Base-by-base conservation (phyloP, 1,140 invertebrate species). In the Phymastichus coffea region DNA sequence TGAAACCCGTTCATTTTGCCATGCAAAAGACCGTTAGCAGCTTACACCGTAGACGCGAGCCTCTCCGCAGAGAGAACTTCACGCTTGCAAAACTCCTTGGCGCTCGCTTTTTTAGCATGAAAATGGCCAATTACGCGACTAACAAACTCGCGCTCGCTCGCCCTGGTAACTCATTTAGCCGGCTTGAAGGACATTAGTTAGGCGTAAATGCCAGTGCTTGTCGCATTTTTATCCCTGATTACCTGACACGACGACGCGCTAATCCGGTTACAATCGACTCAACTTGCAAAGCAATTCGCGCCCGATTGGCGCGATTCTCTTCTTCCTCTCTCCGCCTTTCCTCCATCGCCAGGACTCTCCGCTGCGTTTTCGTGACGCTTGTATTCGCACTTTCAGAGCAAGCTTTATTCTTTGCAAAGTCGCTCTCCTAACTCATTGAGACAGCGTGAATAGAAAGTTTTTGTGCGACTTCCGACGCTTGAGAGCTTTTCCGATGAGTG, bases 151-250 rank as follows among this genome's bases (percentile, higher is more conserved):
- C 44, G 58, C 57, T 30, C 19, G 64, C n/a, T 33, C 60, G 55
- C 53, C 43, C 48, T 44, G 51, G 61, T 74, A 76, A 76, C 72
- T 70, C 61, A 54, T 63, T 76, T 73, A 73, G 67, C 57, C 57
- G 63, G 38, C 6, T 58, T 73, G 74, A 76, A 75, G 72, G 51
- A 75, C 72, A 76, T 75, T 74, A 74, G 70, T 75, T 74, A 76
- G 66, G 59, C 65, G 70, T 69, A 75, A 75, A 75, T 75, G 63
- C 66, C 68, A 64, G 59, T 63, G 65, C 70, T 76, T 68, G 67
- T 69, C 65, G 71, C 66, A 74, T 72, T 74, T 74, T 76, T 76
- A 74, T 73, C 37, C 4, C 15, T 15, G 37, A 14, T 40, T 40
- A 14, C 37, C 15, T n/a, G 6, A 14, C 2, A 25, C 6, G n/a